Base-by-base conservation (phyloP, 2,888 invertebrate species). In the Agrenia bidenticulata region DNA sequence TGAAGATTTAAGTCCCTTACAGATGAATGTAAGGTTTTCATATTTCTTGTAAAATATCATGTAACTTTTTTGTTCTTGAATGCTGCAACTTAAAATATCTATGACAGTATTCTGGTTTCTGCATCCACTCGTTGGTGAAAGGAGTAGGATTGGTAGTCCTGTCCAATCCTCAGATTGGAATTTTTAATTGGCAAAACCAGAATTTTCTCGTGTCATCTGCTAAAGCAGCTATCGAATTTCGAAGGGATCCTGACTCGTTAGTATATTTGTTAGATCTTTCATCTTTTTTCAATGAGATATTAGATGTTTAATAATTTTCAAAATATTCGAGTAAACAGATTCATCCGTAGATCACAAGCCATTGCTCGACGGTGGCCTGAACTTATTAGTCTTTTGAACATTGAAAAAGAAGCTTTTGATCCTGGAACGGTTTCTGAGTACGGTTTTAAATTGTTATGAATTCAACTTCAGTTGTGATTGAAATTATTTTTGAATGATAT, bases 51-150 rank as follows among this genome's bases (percentile, higher is more conserved):
- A n/a, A n/a, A n/a, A n/a, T n/a, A n/a, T n/a, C n/a, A n/a, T n/a
- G n/a, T n/a, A n/a, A n/a, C n/a, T n/a, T n/a, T n/a, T n/a, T n/a
- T n/a, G n/a, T n/a, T n/a, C n/a, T n/a, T n/a, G n/a, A n/a, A n/a
- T n/a, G n/a, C n/a, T n/a, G n/a, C n/a, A n/a, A n/a, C n/a, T n/a
- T n/a, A n/a, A n/a, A n/a, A n/a, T n/a, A n/a, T n/a, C n/a, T n/a
- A n/a, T n/a, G n/a, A n/a, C 17, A 74, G 73, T 74, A 67, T 41
- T 60, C 59, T 26, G 74, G 74, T 39, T 74, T 74, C 60, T 74
- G 74, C 39, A 63, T 72, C 2, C 66, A 73, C 60, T 63, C 73
- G 1, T 59, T 74, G 5, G 70, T 73, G 0, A 57, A 66, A 42
- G 74, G 74, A n/a, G 24, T 69, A 7, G 74, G 74, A n/a, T 45